Evolutionary conservation across 1,140 invertebrate genomes (phyloP), one percentile per base, ranked within the genome.

Genomic region (Halyomorpha halys): DNA sequence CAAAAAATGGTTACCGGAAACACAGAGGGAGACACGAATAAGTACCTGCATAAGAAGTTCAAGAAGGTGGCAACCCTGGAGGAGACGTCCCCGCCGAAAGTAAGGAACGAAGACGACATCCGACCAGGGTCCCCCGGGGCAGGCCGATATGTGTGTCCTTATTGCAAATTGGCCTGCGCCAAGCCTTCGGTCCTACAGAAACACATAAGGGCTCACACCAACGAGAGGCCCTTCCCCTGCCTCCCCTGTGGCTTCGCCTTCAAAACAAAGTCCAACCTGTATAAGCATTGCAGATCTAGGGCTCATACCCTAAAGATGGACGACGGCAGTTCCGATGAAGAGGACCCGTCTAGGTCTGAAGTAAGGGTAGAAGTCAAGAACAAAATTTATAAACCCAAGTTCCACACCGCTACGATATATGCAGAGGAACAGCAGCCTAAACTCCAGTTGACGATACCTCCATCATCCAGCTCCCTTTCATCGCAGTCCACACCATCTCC

Each of bases 181-280:
- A 96, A 96, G 75, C 92, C 91, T n/a, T 94, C 90, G 71, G 91
- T 94, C 49, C 78, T 95, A 56, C 85, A 94, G 73, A 96, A 96
- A 78, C 92, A 96, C 78, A 89, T 94, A 71, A 82, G 91, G 69
- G 83, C 90, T 65, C 90, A 95, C 77, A 89, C 91, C n/a, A 93
- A 94, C 72, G 91, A 95, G 74, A 81, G 92, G 59, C 91, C 91
- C 21, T 96, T 86, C 78, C 91, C 91, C 15, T 96, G 92, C 76
- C 76, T 81, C 56, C 84, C 85, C 23, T 96, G 92, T 74, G 90
- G 90, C 61, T 90, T 94, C 74, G 87, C 90, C 62, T 95, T 95
- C 77, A 96, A 96, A 75, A 96, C 92, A 2, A 91, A 91, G 72
- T 94, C 90, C 69, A 96, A 96, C 74, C 79, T 94, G 63, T 93